Evolutionary conservation across 2,888 invertebrate species (phyloP), one percentile per base, ranked within the genome.

Genomic region (Sinelater perroti): DNA sequence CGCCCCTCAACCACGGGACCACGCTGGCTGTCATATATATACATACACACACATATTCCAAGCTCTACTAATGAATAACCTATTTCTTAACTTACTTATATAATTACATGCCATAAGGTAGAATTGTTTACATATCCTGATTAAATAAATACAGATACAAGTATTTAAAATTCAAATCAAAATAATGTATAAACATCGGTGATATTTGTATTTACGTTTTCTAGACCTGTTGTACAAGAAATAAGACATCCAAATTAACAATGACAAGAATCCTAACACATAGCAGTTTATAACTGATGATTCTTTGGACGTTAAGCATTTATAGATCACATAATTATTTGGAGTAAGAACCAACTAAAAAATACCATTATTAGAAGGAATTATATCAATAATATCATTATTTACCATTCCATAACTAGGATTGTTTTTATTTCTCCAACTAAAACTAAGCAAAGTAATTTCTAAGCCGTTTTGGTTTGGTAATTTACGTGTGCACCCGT

Each of bases 381-480:
- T n/a, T n/a, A n/a, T n/a, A n/a, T n/a, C n/a, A n/a, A n/a, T n/a
- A n/a, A n/a, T n/a, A n/a, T n/a, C n/a, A n/a, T n/a, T 33, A 69
- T 82, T 82, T 80, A 96, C 96, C 84, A 97, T 80, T 70, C 94
- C 84, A 80, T 94, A 95, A 69, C 92, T 92, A 0, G 97, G 97
- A 77, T 92, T 91, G 69, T 90, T 81, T 75, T 91, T 91, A 78
- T 98, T 96, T 56, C 97, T 83, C 98, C 98, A 98, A 73, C 91
- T 97, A 72, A 97, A 98, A 3, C 97, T 97, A 0, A 97, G 89
- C 4, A 98, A 85, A 0, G 96, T 96, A 68, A 88, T 86, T 75
- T 93, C 92, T 24, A 83, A 67, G 75, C 83, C 87, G 72, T 69
- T 82, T 67, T 78, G 81, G 72, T 62, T 78, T 73, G 65, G 79